These are phyloP conservation scores for Caenorhabditis plicata DNA, from an alignment of 2,888 invertebrate species.

Conservation along the genomic window DNA sequence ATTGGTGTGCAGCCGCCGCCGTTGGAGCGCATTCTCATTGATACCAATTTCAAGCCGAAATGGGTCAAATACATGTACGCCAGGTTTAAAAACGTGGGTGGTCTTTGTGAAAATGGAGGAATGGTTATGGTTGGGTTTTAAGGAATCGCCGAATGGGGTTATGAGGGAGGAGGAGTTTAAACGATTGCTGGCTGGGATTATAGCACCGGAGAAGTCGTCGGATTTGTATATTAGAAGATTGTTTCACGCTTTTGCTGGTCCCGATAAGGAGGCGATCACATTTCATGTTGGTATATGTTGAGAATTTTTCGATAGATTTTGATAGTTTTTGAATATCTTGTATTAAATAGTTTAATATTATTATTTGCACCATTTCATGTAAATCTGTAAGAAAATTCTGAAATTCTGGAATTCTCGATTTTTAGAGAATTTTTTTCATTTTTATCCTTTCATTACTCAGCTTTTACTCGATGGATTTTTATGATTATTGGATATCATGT, in stretches of 20 bases:
- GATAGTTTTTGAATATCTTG: too few species aligned
- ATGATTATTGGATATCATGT: too few species aligned
- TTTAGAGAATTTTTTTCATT: too few species aligned
- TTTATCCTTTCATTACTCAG: too few species aligned
- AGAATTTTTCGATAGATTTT: too few species aligned
- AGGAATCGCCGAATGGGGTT: slow-evolving; percentile 62
- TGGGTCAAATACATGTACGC: slow-evolving; percentile 62
- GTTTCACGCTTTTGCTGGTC: slow-evolving; percentile 33
- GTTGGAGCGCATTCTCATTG: slow-evolving; percentile 23
- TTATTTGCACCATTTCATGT: too few species aligned
- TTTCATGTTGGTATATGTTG: slow-evolving; percentile 31
- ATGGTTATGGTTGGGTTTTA: slow-evolving; percentile 3
- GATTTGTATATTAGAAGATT: slow-evolving; percentile 46
- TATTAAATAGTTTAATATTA: too few species aligned
- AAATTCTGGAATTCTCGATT: too few species aligned
- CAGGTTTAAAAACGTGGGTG: slow-evolving; percentile 56
- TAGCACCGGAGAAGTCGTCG: slow-evolving; percentile 42
- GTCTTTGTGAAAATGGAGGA: neutral
- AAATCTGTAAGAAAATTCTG: too few species aligned
- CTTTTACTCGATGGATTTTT: too few species aligned
- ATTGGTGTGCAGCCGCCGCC: slow-evolving; percentile 42
- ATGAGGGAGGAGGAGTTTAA: slow-evolving; percentile 54
- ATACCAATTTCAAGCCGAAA: slow-evolving; percentile 35
- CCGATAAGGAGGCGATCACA: slow-evolving; percentile 39
- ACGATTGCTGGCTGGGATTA: slow-evolving; percentile 34